phyloP scores from a whole-genome alignment of 1,140 invertebrate genomes.

The Paraescarpia echinospica region DNA sequence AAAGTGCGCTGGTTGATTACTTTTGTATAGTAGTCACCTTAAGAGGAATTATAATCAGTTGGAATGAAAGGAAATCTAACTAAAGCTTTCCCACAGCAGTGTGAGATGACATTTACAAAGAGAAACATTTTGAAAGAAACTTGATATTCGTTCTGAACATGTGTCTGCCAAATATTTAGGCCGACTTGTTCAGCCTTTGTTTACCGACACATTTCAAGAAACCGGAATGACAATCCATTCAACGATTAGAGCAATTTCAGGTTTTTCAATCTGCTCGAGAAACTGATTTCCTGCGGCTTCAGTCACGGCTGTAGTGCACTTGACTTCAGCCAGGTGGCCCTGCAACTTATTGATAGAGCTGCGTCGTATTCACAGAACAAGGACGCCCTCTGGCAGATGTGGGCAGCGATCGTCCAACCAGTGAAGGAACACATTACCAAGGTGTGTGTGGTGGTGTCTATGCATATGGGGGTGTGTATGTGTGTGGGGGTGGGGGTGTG shows the following conservation, averaged over 20 bases:
- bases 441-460: background rate
- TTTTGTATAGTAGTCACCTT: no score
- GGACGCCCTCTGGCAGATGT: constrained; percentile 45
- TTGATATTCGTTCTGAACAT: no score
- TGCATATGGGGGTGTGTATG: no score
- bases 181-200: background rate
- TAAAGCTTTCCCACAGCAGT: background rate
- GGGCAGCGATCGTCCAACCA: constrained; percentile 40
- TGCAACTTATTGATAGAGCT: constrained; percentile 40
- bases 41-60: background rate
- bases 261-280: constrained; percentile 41
- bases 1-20: no score
- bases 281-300: constrained; percentile 38
- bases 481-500: background rate
- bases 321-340: constrained; percentile 43
- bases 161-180: background rate
- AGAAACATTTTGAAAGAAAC: background rate
- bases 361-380: constrained; percentile 31
- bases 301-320: constrained; percentile 36
- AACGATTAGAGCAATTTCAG: constrained; percentile 25
- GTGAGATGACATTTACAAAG: background rate
- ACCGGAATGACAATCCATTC: no score
- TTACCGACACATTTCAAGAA: no score
- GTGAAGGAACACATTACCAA: constrained; percentile 40
- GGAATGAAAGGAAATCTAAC: background rate